Evolutionary conservation across 2,888 invertebrate species (phyloP), one percentile per base, ranked within the genome.

Genomic region (Ornithoptera priamus): DNA sequence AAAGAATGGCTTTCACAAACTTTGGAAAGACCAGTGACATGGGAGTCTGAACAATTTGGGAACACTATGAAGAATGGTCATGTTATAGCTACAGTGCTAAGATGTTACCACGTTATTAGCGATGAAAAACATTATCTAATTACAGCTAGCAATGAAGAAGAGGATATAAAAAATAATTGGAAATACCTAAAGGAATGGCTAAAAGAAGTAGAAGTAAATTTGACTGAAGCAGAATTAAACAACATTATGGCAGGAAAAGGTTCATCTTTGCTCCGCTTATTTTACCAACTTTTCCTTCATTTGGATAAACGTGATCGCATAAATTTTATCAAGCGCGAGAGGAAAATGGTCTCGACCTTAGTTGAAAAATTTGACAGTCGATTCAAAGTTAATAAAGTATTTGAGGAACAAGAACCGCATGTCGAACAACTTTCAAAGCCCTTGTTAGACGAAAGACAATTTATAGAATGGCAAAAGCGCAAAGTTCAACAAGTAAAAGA

Each of bases 221-320:
- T 93, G 72, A 83, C 80, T 61, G 88, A 92, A 30, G 77, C 86
- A 4, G 93, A 93, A 67, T 76, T 94, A 62, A 80, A 83, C 4
- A 89, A 89, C 67, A 88, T 95, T 20, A 92, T 92, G 72, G 85
- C 88, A 68, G 93, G 93, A 1, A 90, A 86, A 70, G 93, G 93
- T 5, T 88, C 93, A 12, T 82, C 93, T 0, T 83, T 94, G 8
- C 82, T 94, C 6, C 89, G 93, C 46, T 77, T 95, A 1, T 94
- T 95, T 79, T 95, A 95, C 81, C 93, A 94, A 80, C 81, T 95
- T 6, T 95, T 94, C 78, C 84, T 95, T 12, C 89, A 91, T 72
- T 84, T 95, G 64, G 94, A 95, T 74, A 93, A 93, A 78, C 94
- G 92, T 79, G 93, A 94, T 76, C 89, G 92, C 62, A 86, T 93